Evolutionary conservation across 2,888 invertebrate species (phyloP).

Genomic region (Orgyia antiqua): DNA sequence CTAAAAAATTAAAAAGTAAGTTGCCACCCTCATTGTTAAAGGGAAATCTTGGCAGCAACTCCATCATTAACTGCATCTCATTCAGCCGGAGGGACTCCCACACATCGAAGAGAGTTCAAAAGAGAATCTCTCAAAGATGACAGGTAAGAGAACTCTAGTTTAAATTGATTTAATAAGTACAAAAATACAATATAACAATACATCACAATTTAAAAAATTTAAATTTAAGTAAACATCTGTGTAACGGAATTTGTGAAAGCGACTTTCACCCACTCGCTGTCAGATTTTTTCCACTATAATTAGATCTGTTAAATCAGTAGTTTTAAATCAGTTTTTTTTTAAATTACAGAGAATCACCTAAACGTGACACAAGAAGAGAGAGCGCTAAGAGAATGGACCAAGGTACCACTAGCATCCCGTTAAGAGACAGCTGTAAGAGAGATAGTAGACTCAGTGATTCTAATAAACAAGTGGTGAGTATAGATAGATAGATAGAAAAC

Average conservation of each 20-base stretch:
- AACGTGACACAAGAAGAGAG: slow-evolving; percentile 50
- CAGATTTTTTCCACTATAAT: too few species aligned
- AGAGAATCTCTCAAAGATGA: slow-evolving; percentile 59
- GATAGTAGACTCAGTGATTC: slow-evolving; percentile 48
- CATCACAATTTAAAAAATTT: too few species aligned
- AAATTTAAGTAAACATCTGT: too few species aligned
- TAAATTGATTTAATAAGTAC: too few species aligned
- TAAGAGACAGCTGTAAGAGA: slow-evolving; percentile 53
- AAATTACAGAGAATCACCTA: slow-evolving; percentile 47
- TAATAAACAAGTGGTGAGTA: slow-evolving; percentile 63
- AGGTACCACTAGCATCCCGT: slow-evolving; percentile 51
- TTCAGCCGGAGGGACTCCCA: slow-evolving; percentile 50
- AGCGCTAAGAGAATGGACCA: slow-evolving; percentile 59
- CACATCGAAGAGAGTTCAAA: slow-evolving; percentile 58
- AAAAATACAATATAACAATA: too few species aligned
- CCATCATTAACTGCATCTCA: slow-evolving; percentile 59
- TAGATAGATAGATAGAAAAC: too few species aligned
- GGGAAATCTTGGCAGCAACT: slow-evolving; percentile 84
- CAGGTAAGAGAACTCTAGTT: slow-evolving; percentile 37
- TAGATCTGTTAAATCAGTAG: too few species aligned
- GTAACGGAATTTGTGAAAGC: too few species aligned
- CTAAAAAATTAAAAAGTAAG: too few species aligned
- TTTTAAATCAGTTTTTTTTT: too few species aligned
- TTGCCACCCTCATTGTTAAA: slow-evolving; percentile 31
- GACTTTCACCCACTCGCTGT: too few species aligned